Base-by-base conservation (phyloP, 2,113 vertebrate species). In the Colius striatus region DNA sequence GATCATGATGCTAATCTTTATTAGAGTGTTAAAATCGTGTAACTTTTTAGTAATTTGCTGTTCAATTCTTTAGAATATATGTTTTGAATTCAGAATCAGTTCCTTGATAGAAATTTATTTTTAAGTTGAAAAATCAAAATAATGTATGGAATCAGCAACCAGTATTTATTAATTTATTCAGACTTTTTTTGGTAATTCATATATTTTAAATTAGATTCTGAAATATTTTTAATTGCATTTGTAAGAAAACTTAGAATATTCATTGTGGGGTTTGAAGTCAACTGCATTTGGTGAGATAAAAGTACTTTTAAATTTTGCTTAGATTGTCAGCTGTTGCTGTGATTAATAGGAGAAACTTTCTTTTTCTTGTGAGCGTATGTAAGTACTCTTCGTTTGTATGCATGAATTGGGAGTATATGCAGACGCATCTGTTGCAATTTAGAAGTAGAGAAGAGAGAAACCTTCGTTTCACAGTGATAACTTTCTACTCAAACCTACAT, bases 21-120 rank as follows among this genome's bases (percentile, higher is more conserved):
- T 94, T 95, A 32, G 32, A 55, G 63, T 95, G 55, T 90, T 92
- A 86, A 93, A 94, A 74, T 87, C 77, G 78, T 92, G 62, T 66
- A 45, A 68, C 43, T 79, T 89, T 60, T 87, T 95, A 54, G 38
- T 84, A 48, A 66, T 80, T 43, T 86, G 85, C 63, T 79, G 67
- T 85, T 92, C 45, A 62, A 2, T 17, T 84, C 92, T 95, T 92
- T 41, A 57, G 80, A 21, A 68, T 61, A 81, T 45, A 63, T 94
- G 74, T 94, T 95, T 45, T 45, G n/a, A 58, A 1, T 90, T 95
- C 61, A 72, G 68, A 94, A 90, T 27, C 38, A 81, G 9, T 16
- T 70, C 68, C 17, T 60, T 75, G 75, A n/a, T 22, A 81, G n/a
- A 86, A 94, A 93, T 72, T n/a, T 7, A 20, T 63, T 5, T 88